phyloP scores from a whole-genome alignment of 1,140 invertebrate species.

The Nasonia longicornis region DNA sequence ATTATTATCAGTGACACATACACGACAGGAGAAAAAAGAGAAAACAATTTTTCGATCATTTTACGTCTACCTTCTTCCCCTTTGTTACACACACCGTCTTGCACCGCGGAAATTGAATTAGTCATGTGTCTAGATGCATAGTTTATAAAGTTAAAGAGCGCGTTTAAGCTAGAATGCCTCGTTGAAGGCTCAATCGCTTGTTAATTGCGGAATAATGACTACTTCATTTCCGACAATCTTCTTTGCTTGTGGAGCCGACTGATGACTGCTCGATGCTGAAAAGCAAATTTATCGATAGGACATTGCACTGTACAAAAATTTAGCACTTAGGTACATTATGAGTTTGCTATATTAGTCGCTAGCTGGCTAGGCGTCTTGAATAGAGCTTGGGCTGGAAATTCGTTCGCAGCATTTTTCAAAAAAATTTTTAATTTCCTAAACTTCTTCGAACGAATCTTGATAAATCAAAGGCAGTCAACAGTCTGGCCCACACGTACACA shows the following conservation, averaged over 20 bases:
- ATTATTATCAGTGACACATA: conserved; percentile 30
- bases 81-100: conserved; percentile 16
- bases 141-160: not conserved
- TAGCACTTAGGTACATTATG: not conserved
- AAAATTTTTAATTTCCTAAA: not conserved
- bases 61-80: conserved; percentile 6
- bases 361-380: not conserved
- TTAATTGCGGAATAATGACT: conserved; percentile 39
- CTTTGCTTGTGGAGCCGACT: conserved; percentile 27
- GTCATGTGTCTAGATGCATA: conserved; percentile 25
- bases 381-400: not conserved
- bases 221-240: conserved; percentile 43
- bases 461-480: not conserved
- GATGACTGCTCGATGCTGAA: conserved; percentile 24
- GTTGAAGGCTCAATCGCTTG: not conserved
- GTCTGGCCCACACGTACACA: not conserved
- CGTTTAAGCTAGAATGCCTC: not conserved
- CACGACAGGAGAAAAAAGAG: conserved; percentile 43
- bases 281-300: not conserved
- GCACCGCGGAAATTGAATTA: conserved; percentile 44
- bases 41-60: conserved; percentile 15
- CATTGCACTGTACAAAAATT: not conserved
- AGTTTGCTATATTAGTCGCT: not conserved
- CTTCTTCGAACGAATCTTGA: too few relatives aligned
- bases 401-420: not conserved